A percentile compares a stretch with the other conserved stretches of the same genome.
Conservation (phyloP, 1,140 invertebrate species). For the Aphis craccivora region DNA sequence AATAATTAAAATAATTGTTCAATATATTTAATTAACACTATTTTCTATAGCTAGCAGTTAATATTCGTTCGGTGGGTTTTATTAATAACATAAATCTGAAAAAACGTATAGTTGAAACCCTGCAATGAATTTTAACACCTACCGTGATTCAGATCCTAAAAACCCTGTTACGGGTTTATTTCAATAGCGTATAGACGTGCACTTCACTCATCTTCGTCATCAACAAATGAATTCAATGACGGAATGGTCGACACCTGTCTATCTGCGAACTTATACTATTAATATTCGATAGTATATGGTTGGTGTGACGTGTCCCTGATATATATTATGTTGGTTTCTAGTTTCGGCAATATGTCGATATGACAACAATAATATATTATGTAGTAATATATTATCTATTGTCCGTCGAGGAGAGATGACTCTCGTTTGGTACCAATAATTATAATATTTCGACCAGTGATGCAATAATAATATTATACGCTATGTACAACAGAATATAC, state of each 20-base stretch:
- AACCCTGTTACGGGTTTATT: neutral
- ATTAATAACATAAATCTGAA: neutral
- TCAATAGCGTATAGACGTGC: neutral
- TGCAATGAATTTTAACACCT: neutral
- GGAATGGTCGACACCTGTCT: neutral
- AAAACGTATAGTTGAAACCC: neutral
- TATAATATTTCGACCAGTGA: neutral
- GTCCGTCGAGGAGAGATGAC: neutral
- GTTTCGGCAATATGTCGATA: neutral
- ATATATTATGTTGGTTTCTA: neutral
- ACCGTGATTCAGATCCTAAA: neutral
- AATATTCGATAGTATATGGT: neutral
- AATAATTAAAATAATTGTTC: too few species aligned
- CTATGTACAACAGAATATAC: too few species aligned
- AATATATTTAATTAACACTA: too few species aligned
- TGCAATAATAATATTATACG: neutral
- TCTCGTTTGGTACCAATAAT: neutral
- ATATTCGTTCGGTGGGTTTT: too few species aligned
- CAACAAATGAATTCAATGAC: neutral
- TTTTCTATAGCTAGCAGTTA: too few species aligned
- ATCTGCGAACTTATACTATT: neutral
- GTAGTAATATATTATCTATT: neutral
- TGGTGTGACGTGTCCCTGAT: neutral
- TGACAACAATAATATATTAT: neutral
- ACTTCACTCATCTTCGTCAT: neutral